Base-by-base conservation (phyloP, 2,797 vertebrate genomes). In the Fistularia tabacaria region DNA sequence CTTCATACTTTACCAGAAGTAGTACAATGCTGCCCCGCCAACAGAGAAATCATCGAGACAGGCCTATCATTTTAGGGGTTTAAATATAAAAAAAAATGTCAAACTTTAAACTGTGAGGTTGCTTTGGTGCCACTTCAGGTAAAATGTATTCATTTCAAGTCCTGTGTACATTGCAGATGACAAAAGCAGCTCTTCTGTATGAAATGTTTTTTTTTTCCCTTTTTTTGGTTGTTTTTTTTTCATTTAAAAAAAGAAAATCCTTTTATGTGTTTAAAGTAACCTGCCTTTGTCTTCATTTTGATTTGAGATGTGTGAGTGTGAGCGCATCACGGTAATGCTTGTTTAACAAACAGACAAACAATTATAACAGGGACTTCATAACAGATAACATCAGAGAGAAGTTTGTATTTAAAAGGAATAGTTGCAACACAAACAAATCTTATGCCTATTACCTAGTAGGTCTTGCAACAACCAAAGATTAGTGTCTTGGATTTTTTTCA, bases 221-320 rank as follows among this genome's bases (percentile, higher is more conserved):
- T 25, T 79, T 81, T 80, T 85, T 47, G 38, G 74, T 85, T 88
- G 77, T 85, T 85, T 86, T 91, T 92, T 91, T 93, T 94, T 94
- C 25, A 25, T 25, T 82, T 47, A 56, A 46, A 90, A 90, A 92
- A 89, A 82, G 94, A 92, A 95, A 94, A 98, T 93, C 90, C 91
- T 97, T 97, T 97, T 93, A 94, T 91, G 94, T 99, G 95, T 94
- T 97, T 92, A 94, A 85, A 83, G 79, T 83, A 81, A 70, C 64
- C 50, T 5, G 73, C 38, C 58, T 73, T 1, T 9, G 63, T 74
- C 66, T 62, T 63, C n/a, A 38, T 6, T 51, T 51, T 59, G 37
- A 10, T 49, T 44, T 44, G 12, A 13, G 12, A 25, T 25, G 25
- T 25, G 25, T 25, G 25, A 25, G 25, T 25, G 25, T 5, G 25